A percentile compares a stretch with the other conserved stretches of the same genome.
phyloP scores from a whole-genome alignment of 2,113 vertebrate species.

The Noctilio leporinus region DNA sequence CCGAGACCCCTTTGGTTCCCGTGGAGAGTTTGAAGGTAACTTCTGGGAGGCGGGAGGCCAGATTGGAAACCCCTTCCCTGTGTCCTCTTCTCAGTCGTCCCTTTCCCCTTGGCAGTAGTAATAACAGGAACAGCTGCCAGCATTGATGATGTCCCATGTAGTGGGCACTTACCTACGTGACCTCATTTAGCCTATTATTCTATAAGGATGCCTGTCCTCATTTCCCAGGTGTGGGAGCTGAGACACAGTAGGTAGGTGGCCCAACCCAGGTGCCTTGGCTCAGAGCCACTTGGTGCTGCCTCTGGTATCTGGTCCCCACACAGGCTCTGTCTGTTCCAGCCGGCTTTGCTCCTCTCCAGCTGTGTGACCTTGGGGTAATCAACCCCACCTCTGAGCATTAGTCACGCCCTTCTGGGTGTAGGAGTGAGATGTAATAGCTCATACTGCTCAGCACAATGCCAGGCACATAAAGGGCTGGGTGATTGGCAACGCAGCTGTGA shows the following conservation, averaged over 20 bases:
- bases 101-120: neutral
- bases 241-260: neutral
- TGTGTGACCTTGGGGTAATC: neutral
- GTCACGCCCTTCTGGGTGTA: neutral
- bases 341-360: neutral
- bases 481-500: neutral
- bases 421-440: accelerated
- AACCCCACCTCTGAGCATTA: neutral
- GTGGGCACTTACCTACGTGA: accelerated
- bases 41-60: neutral
- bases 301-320: neutral
- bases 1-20: slow-evolving; percentile 92
- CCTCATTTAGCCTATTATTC: neutral
- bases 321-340: neutral
- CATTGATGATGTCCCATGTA: accelerated
- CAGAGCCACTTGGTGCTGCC: neutral
- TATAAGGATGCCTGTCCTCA: neutral
- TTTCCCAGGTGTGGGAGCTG: neutral
- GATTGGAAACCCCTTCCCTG: neutral
- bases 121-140: neutral
- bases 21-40: slow-evolving; percentile 94
- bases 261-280: neutral
- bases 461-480: neutral
- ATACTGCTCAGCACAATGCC: neutral
- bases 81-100: neutral